A percentile compares a stretch with the other conserved stretches of the same genome.
phyloP scores from a whole-genome alignment of 2,888 invertebrate species.

The Dynastes maya region DNA sequence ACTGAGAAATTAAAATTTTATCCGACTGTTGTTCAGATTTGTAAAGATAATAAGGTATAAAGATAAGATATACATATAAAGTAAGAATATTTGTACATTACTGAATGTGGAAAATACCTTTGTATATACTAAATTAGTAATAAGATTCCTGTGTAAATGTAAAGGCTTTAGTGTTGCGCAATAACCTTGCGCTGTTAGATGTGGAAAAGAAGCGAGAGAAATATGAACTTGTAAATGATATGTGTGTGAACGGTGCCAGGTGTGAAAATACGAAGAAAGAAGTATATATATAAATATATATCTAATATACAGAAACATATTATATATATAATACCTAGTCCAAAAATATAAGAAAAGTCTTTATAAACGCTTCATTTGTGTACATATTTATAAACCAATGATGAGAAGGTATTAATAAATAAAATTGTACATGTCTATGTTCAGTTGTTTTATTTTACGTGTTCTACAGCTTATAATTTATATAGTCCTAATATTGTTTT shows the following conservation, averaged over 20 bases:
- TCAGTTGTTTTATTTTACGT: slow-evolving; percentile 20
- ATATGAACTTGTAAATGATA: background rate
- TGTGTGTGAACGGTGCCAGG: slow-evolving; percentile 32
- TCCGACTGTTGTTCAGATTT: slow-evolving; percentile 55
- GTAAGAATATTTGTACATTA: slow-evolving; percentile 46
- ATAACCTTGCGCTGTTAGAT: slow-evolving; percentile 57
- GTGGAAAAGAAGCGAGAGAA: slow-evolving; percentile 31
- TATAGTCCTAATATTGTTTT: background rate
- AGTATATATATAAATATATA: slow-evolving; percentile 12
- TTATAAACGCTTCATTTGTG: slow-evolving; percentile 57
- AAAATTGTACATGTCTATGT: slow-evolving; percentile 53
- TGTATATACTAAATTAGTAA: slow-evolving; percentile 28
- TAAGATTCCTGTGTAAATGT: slow-evolving; percentile 52
- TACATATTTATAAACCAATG: slow-evolving; percentile 59
- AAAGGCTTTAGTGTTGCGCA: slow-evolving; percentile 62
- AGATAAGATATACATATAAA: background rate
- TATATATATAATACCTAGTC: slow-evolving; percentile 35
- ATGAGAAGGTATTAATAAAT: slow-evolving; percentile 54
- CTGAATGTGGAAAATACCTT: slow-evolving; percentile 38
- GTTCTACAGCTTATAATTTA: background rate
- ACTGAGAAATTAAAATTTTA: slow-evolving; percentile 52
- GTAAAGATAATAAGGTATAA: slow-evolving; percentile 24
- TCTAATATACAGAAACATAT: slow-evolving; percentile 25
- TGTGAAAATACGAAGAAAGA: slow-evolving; percentile 9
- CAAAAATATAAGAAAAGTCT: slow-evolving; percentile 40